phyloP scores from a whole-genome alignment of 2,888 invertebrate genomes.

The Drosophila greeni region DNA sequence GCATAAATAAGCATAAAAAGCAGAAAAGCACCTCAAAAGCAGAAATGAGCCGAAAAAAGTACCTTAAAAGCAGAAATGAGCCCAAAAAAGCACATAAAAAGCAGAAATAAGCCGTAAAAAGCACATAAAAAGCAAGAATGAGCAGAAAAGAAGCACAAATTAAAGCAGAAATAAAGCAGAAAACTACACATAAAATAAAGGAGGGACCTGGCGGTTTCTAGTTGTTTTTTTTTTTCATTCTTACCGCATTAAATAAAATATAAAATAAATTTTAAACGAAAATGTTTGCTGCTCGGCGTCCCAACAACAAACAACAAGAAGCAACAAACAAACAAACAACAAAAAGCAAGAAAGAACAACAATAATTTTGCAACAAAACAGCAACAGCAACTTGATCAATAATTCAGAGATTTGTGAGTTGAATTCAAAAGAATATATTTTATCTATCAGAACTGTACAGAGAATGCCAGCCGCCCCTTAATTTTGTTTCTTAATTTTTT shows the following conservation, averaged over 20 bases:
- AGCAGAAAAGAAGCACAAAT: too few relatives aligned
- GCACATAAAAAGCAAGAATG: conserved; percentile 2
- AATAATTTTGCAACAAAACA: conserved; percentile 26
- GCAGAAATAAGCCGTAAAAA: conserved; percentile 1
- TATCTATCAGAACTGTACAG: conserved; percentile 31
- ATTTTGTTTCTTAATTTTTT: not conserved
- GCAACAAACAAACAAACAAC: conserved; percentile 17
- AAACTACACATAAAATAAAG: conserved; percentile 1
- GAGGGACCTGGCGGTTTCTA: conserved; percentile 68
- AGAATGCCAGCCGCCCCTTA: conserved; percentile 24
- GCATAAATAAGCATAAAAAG: conserved; percentile 1
- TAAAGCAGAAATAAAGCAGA: not conserved
- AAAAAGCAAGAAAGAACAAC: conserved; percentile 20
- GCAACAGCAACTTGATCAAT: conserved; percentile 31
- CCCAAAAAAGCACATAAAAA: not conserved
- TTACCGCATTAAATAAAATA: conserved; percentile 26
- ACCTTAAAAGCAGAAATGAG: not conserved
- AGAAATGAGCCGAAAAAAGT: not conserved
- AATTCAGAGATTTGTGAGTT: conserved; percentile 47
- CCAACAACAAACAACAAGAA: conserved; percentile 27
- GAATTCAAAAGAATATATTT: not conserved
- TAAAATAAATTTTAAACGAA: not conserved
- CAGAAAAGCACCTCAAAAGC: conserved; percentile 7
- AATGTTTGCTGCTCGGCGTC: conserved; percentile 39
- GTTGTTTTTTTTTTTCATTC: conserved; percentile 12